A percentile compares a stretch with the other conserved stretches of the same genome.
Conservation (phyloP, 2,113 vertebrate genomes). For the Melanerpes formicivorus region DNA sequence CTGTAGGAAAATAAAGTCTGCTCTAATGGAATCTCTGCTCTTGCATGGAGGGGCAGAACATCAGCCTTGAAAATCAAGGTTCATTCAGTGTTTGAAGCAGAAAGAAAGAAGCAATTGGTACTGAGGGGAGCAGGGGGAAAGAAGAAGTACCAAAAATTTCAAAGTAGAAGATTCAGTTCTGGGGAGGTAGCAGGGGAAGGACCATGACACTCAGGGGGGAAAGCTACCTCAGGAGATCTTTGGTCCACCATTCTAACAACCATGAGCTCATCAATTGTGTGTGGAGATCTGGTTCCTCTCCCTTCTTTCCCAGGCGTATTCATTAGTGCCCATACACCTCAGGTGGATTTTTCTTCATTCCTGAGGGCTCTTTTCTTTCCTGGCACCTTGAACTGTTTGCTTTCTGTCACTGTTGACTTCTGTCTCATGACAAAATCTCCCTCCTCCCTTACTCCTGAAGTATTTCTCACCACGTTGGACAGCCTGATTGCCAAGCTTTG, state of each 20-base stretch:
- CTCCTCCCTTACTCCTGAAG: too few relatives aligned
- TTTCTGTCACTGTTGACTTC: not conserved
- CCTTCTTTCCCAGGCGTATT: not conserved
- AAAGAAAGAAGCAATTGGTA: not conserved
- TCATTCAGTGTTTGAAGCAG: not conserved
- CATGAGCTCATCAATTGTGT: not conserved
- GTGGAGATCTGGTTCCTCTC: not conserved
- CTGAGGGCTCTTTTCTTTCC: not conserved
- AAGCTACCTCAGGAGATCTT: not conserved
- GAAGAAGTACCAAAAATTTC: not conserved
- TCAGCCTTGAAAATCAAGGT: not conserved
- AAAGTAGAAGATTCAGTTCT: not conserved
- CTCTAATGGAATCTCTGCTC: not conserved
- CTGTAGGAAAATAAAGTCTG: not conserved
- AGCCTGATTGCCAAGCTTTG: too few relatives aligned
- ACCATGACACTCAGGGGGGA: not conserved
- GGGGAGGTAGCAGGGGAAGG: not conserved
- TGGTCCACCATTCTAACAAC: not conserved
- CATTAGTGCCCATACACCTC: not conserved
- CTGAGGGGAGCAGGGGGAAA: not conserved
- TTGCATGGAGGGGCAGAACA: not conserved
- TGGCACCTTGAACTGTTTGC: not conserved
- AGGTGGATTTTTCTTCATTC: not conserved
- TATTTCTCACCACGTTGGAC: too few relatives aligned
- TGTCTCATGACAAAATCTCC: not conserved